A percentile compares a stretch with the other conserved stretches of the same genome.
Evolutionary conservation across 2,113 vertebrate species (phyloP).

Genomic region (Protobothrops flavoviridis): DNA sequence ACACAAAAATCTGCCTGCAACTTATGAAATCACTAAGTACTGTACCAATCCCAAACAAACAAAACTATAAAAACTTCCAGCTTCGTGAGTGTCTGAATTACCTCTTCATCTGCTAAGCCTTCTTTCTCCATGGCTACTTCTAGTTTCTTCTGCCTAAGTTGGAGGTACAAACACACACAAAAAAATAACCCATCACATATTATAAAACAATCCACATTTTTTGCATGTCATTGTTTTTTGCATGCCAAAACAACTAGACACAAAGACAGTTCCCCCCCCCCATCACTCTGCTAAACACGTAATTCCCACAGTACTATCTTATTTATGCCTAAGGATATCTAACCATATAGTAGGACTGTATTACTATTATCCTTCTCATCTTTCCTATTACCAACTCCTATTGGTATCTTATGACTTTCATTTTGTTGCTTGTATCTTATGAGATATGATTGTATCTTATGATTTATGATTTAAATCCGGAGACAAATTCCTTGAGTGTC

Average conservation of each 20-base stretch:
- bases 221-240: not conserved
- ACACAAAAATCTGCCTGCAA: not conserved
- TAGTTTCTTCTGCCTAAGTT: slow-evolving; percentile 89
- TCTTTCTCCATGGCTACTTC: slow-evolving; percentile 98
- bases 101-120: slow-evolving; percentile 94
- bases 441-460: not conserved
- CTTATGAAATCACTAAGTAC: not conserved
- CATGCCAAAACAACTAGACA: not conserved
- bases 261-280: not conserved
- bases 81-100: slow-evolving; percentile 51
- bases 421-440: not conserved
- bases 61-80: not conserved
- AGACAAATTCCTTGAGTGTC: not conserved
- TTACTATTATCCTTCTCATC: not conserved
- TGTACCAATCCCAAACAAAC: not conserved
- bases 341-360: not conserved
- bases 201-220: not conserved
- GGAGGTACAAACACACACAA: not conserved
- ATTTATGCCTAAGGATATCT: not conserved
- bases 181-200: not conserved
- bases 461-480: not conserved
- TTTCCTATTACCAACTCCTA: not conserved
- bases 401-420: not conserved
- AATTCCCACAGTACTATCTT: not conserved
- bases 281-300: not conserved